Base-by-base conservation (phyloP, 92 coral and sea anemone species). In the Siderastrea radians region DNA sequence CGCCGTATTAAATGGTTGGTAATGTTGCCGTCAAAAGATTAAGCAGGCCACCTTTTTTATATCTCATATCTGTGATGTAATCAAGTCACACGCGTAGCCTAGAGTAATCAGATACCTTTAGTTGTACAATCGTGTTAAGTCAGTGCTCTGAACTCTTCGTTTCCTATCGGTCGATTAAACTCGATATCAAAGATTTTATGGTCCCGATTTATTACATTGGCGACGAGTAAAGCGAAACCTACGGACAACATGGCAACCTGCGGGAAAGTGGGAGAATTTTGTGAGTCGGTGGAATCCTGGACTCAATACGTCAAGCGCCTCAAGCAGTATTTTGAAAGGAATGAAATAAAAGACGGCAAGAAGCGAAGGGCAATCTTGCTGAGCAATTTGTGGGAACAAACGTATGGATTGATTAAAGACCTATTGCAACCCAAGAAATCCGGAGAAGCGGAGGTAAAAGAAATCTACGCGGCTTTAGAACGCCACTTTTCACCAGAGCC, bases 401-500 rank as follows among this genome's bases (percentile, higher is more conserved):
- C 93, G 49, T 87, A 87, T n/a, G 86, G 78, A 43, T 68, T 87
- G 49, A 79, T 79, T 26, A 49, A 86, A 60, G 81, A 80, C 81
- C 80, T 87, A 72, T 81, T 87, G 15, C 86, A 87, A 73, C 86
- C 90, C 45, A 70, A 58, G 77, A 80, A 80, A 63, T 86, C 91
- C 46, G 81, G 86, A 13, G 91, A 87, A 60, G 74, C 86, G 52
- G 81, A 71, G 49, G 54, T 87, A 50, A 60, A 71, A 15, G 81
- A 69, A n/a, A 87, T 80, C 17, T 75, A 67, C 15, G 38, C 45
- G 3, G 74, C 52, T 1, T 43, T 80, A 26, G 78, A 64, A 16
- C 63, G 72, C n/a, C 86, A 87, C 75, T 93, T 59, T 74, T 80
- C 81, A 49, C 96, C 91, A 10, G 84, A 91, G 52, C 93, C 92